Percentiles rank a stretch among this genome's conserved stretches.
Evolutionary conservation across 2,888 invertebrate species (phyloP).

Genomic region (Microplitis deprimator): DNA sequence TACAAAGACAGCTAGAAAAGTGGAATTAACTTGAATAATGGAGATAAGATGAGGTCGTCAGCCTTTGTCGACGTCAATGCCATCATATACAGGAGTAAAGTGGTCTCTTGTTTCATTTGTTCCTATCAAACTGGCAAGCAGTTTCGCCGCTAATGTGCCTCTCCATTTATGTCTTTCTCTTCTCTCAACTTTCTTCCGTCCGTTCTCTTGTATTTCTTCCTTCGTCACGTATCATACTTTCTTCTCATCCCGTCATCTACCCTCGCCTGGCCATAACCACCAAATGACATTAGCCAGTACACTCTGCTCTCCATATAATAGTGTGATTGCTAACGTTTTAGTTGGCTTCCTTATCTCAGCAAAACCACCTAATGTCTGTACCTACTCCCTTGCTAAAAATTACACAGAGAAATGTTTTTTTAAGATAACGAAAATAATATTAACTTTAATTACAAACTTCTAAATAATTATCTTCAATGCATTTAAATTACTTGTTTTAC

Average conservation of each 20-base stretch:
- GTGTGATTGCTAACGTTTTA: constrained; percentile 17
- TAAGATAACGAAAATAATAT: neutral
- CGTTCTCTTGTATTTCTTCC: neutral
- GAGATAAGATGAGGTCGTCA: constrained; percentile 21
- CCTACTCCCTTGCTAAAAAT: neutral
- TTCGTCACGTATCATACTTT: neutral
- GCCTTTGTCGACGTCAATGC: constrained; percentile 19
- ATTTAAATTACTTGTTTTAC: too few relatives aligned
- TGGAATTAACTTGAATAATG: neutral
- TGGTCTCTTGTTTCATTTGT: constrained; percentile 21
- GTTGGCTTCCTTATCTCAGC: constrained; percentile 9
- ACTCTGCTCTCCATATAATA: neutral
- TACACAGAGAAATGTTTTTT: neutral
- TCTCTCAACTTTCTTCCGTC: neutral
- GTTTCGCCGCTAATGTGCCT: neutral
- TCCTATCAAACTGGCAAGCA: constrained; percentile 1
- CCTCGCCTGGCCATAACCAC: neutral
- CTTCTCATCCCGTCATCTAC: neutral
- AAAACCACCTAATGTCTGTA: neutral
- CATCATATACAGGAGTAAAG: constrained; percentile 15
- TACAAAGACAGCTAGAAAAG: neutral
- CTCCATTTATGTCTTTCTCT: neutral
- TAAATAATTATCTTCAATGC: too few relatives aligned
- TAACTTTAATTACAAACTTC: too few relatives aligned
- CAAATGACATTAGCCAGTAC: neutral